Evolutionary conservation across 2,888 invertebrate species (phyloP).

Genomic region (Hermodice carunculata): DNA sequence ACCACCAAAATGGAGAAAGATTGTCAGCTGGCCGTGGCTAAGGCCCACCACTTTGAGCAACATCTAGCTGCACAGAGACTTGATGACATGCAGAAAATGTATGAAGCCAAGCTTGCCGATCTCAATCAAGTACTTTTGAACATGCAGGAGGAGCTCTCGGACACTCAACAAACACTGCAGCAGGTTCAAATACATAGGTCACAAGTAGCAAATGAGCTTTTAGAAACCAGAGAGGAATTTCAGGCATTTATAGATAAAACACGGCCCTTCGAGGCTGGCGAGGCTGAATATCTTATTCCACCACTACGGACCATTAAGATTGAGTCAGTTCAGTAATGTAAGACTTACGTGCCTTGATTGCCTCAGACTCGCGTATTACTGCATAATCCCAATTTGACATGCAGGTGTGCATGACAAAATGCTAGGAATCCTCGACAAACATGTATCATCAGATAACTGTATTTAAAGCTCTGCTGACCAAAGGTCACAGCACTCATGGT

Average conservation of each 20-base stretch:
- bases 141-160: background rate
- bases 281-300: slow-evolving; percentile 52
- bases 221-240: slow-evolving; percentile 43
- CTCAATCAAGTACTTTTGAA: background rate
- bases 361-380: no score
- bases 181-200: slow-evolving; percentile 42
- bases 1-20: slow-evolving; percentile 27
- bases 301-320: slow-evolving; percentile 5
- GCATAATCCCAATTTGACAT: no score
- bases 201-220: slow-evolving; percentile 44
- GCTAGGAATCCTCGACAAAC: no score
- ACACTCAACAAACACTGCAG: slow-evolving; percentile 8
- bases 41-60: slow-evolving; percentile 14
- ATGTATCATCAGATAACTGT: no score
- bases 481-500: no score
- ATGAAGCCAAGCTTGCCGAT: slow-evolving; percentile 1
- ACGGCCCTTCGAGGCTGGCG: slow-evolving; percentile 46
- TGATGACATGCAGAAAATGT: background rate
- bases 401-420: no score
- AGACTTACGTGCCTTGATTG: no score
- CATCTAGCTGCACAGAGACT: slow-evolving; percentile 10
- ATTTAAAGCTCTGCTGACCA: no score
- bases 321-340: background rate
- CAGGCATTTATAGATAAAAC: slow-evolving; percentile 54
- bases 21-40: slow-evolving; percentile 6